Evolutionary conservation across 2,113 vertebrate genomes (phyloP).

Genomic region (Notarius lentiginosus): DNA sequence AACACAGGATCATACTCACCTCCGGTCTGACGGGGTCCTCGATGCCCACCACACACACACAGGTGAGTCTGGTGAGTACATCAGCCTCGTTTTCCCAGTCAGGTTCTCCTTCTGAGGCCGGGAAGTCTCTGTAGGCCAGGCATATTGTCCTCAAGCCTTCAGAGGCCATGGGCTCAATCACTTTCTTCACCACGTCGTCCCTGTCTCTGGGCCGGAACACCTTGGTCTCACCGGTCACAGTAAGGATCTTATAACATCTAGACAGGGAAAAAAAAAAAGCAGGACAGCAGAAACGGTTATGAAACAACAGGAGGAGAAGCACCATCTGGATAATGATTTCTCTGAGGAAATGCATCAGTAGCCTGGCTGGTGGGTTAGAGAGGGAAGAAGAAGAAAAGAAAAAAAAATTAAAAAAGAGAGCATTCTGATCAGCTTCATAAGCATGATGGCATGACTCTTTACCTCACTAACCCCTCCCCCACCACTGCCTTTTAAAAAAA

Average conservation of each 20-base stretch:
- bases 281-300: background rate
- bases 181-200: slow-evolving; percentile 92
- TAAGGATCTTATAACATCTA: slow-evolving; percentile 95
- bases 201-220: slow-evolving; percentile 92
- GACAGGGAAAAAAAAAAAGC: slow-evolving; percentile 10
- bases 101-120: slow-evolving; percentile 86
- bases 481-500: no score
- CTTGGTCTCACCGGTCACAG: slow-evolving; percentile 86
- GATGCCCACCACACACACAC: slow-evolving; percentile 94
- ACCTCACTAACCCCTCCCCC: background rate
- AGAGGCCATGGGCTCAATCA: slow-evolving; percentile 98
- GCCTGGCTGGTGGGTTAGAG: slow-evolving; percentile 58
- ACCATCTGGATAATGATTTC: slow-evolving; percentile 48
- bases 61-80: slow-evolving; percentile 90
- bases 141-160: slow-evolving; percentile 98
- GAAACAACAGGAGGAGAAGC: background rate
- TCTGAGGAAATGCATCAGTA: slow-evolving; percentile 62
- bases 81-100: slow-evolving; percentile 98
- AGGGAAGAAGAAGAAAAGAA: background rate
- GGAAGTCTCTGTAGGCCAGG: slow-evolving; percentile 92
- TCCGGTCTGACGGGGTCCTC: slow-evolving; percentile 97
- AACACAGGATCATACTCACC: slow-evolving; percentile 65
- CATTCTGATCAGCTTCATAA: slow-evolving; percentile 65
- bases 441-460: slow-evolving; percentile 56
- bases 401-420: slow-evolving; percentile 46